Percentiles rank a stretch among this genome's conserved stretches.
Evolutionary conservation across 2,797 vertebrate genomes (phyloP).

Genomic region (Micromesistius poutassou): DNA sequence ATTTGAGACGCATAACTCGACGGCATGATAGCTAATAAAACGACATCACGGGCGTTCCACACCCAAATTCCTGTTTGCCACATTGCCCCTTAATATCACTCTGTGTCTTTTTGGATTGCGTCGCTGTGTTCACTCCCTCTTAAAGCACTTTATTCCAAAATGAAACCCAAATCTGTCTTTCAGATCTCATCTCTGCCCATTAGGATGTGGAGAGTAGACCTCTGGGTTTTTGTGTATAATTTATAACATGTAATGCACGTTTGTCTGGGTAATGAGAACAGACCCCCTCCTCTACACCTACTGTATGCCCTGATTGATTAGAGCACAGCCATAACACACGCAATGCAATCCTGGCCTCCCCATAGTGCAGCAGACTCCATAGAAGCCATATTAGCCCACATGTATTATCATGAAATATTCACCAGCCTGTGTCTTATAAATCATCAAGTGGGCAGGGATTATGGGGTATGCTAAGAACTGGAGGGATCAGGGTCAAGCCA

Average conservation of each 20-base stretch:
- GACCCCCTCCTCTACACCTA: conserved; percentile 64
- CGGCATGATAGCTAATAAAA: too few species aligned
- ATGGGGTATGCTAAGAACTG: conserved; percentile 31
- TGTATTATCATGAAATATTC: conserved; percentile 73
- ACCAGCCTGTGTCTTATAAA: conserved; percentile 66
- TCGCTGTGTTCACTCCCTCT: conserved; percentile 24
- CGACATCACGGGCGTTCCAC: conserved; percentile 30
- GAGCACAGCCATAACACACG: conserved; percentile 60
- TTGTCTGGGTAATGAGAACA: conserved; percentile 73
- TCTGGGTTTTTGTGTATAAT: conserved; percentile 48
- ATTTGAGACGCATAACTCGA: too few species aligned
- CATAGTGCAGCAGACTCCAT: conserved; percentile 55
- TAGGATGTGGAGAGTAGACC: conserved; percentile 37
- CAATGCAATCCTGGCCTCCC: conserved; percentile 55
- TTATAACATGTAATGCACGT: conserved; percentile 64
- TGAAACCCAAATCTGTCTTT: conserved; percentile 54
- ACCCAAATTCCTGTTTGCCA: conserved; percentile 52
- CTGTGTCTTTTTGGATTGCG: background rate
- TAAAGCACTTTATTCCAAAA: conserved; percentile 37
- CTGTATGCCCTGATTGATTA: conserved; percentile 73
- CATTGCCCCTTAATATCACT: conserved; percentile 21
- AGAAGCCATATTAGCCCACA: conserved; percentile 66
- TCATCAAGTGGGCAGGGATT: conserved; percentile 60
- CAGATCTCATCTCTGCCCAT: conserved; percentile 25
- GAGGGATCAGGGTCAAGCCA: conserved; percentile 50